Evolutionary conservation across 2,888 invertebrate species (phyloP).

Genomic region (Portevinia maculata): DNA sequence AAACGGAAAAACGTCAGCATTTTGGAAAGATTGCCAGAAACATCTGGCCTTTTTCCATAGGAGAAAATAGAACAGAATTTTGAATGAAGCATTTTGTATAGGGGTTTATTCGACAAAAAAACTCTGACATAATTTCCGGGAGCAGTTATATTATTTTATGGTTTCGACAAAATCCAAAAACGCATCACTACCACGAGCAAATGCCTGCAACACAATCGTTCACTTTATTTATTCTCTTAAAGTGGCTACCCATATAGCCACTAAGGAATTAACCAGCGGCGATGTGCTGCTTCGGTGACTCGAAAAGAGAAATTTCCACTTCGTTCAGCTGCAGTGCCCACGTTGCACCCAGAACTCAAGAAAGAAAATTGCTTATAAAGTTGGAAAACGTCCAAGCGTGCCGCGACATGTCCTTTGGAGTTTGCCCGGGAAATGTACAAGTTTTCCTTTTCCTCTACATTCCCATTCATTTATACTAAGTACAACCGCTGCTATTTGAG

Average conservation of each 20-base stretch:
- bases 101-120: too few relatives aligned
- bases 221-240: background rate
- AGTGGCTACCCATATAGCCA: background rate
- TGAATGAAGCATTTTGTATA: too few relatives aligned
- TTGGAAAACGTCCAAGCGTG: conserved; percentile 59
- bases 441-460: conserved; percentile 12
- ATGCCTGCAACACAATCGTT: background rate
- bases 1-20: too few relatives aligned
- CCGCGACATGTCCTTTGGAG: conserved; percentile 49
- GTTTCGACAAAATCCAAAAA: too few relatives aligned
- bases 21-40: too few relatives aligned
- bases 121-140: too few relatives aligned
- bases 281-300: conserved; percentile 38
- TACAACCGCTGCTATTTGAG: conserved; percentile 8
- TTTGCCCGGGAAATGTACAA: conserved; percentile 29
- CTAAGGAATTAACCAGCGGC: conserved; percentile 30
- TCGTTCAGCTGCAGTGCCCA: conserved; percentile 39
- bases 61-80: too few relatives aligned
- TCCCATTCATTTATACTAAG: conserved; percentile 28
- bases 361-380: conserved; percentile 49
- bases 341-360: conserved; percentile 10
- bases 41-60: too few relatives aligned
- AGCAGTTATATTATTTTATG: too few relatives aligned
- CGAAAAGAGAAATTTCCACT: conserved; percentile 33
- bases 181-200: too few relatives aligned